Evolutionary conservation across 2,888 invertebrate species (phyloP).

Genomic region (Cybosia mesomella): DNA sequence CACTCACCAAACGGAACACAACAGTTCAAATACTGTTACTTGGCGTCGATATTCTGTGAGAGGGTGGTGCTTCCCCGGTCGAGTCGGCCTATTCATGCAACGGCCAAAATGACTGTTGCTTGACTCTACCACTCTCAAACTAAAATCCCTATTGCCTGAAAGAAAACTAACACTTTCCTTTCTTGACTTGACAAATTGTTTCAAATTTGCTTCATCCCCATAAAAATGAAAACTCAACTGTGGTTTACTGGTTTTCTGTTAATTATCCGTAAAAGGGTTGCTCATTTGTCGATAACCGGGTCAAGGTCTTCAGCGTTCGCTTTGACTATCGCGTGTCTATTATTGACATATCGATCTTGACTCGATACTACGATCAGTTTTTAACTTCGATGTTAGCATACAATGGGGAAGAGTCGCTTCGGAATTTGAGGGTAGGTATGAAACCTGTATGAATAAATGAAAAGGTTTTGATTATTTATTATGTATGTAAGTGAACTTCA

Average conservation of each 20-base stretch:
- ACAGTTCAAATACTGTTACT: no score
- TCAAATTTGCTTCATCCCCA: not conserved
- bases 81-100: no score
- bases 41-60: no score
- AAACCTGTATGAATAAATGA: not conserved
- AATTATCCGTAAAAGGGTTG: conserved; percentile 1
- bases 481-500: not conserved
- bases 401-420: conserved; percentile 9
- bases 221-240: not conserved
- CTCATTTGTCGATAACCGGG: conserved; percentile 44
- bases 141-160: no score
- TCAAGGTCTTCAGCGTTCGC: conserved; percentile 60
- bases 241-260: not conserved
- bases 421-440: not conserved
- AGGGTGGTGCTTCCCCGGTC: no score
- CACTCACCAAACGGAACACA: no score
- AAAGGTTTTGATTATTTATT: not conserved
- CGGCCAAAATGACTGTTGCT: no score
- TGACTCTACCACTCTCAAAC: no score
- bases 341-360: conserved; percentile 56
- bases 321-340: conserved; percentile 57
- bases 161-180: not conserved
- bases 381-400: conserved; percentile 42
- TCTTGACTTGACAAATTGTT: no score
- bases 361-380: conserved; percentile 38